Evolutionary conservation across 92 coral and sea anemone genomes (phyloP), one percentile per base, ranked within the genome.

Genomic region (Pocillopora meandrina): DNA sequence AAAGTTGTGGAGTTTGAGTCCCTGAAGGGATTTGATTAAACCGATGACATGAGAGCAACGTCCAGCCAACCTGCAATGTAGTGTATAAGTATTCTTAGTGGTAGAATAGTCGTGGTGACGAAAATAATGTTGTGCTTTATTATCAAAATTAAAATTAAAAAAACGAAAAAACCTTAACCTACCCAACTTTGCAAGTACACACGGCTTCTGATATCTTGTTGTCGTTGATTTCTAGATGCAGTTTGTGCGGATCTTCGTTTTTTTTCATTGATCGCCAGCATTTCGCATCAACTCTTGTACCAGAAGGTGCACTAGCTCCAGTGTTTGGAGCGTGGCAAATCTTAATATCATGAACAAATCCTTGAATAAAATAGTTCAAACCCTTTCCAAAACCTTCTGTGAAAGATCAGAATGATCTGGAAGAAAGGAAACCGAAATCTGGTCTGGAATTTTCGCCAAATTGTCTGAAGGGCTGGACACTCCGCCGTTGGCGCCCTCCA

Each of bases 1-100:
- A 20, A 79, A 52, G 65, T 84, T 84, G 69, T 84, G 88, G 68
- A 84, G 82, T 59, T 84, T 84, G 76, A 84, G 77, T 18, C 83
- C 88, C 72, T 84, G 88, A 75, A 84, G 83, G 8, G 83, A 76
- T 65, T 84, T 84, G 20, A 76, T 63, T 16, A 84, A 80, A 20
- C 88, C 88, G 69, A 84, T 80, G 31, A 84, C 56, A 13, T 86
- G 89, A 31, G 89, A 86, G 68, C 85, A 86, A 68, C 63, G 89
- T 57, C 89, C 89, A 26, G 77, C 31, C 35, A 81, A 65, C 61
- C 85, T 81, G 66, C 42, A 68, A 20, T 68, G 73, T 68, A 68
- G 73, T 68, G 73, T 68, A 20, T 68, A 68, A 68, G 73, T 68
- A 68, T 68, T 68, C 12, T 20, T 20, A 68, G 73, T 68, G 73